These are phyloP conservation scores for Columbina picui DNA, from an alignment of 2,113 vertebrate species.

Conservation along the genomic window DNA sequence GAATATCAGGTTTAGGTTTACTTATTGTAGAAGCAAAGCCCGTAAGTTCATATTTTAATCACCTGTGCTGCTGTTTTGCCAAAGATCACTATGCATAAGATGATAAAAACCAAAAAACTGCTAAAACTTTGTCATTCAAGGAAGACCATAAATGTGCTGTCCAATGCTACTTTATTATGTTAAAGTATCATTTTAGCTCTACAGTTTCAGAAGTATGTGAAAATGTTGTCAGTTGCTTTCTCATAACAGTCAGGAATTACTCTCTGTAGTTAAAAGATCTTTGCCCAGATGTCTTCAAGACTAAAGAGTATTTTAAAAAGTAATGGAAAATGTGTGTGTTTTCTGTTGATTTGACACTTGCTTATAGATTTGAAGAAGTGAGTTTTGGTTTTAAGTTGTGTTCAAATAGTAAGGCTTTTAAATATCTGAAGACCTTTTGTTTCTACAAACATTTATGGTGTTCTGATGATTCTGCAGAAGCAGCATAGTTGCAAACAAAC, in stretches of 20 bases:
- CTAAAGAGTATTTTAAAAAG: neutral
- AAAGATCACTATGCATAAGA: neutral
- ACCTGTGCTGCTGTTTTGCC: neutral
- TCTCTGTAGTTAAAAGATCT: neutral
- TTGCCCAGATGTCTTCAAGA: neutral
- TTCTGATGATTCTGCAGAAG: neutral
- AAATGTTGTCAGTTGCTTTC: neutral
- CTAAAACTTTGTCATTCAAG: neutral
- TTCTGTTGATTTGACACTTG: neutral
- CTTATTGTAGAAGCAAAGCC: neutral
- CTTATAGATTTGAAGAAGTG: neutral
- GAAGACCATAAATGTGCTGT: neutral
- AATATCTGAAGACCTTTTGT: neutral
- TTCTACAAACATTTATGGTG: neutral
- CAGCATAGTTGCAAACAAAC: neutral
- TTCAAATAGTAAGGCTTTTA: neutral
- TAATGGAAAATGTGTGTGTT: neutral
- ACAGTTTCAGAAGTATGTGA: neutral
- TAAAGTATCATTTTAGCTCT: neutral
- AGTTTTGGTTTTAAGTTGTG: neutral
- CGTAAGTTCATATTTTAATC: neutral
- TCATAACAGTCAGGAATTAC: neutral
- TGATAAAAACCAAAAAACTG: neutral
- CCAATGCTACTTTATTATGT: neutral
- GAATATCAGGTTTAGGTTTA: neutral